phyloP scores from a whole-genome alignment of 2,888 invertebrate genomes.

The Ormyrus labotus region DNA sequence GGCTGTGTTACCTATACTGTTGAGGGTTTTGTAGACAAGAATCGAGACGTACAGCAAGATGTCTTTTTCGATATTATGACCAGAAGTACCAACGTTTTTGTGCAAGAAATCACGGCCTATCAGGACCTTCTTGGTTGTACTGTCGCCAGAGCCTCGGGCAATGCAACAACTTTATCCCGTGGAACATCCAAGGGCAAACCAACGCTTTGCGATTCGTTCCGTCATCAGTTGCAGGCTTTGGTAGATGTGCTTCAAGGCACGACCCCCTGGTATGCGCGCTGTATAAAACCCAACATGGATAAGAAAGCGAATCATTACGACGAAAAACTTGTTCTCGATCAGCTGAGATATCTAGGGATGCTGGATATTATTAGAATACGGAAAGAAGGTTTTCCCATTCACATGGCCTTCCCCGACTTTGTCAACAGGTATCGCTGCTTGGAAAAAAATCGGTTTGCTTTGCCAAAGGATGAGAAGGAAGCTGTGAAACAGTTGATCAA shows the following conservation, averaged over 20 bases:
- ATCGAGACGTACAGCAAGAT: conserved; percentile 94
- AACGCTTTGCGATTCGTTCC: conserved; percentile 92
- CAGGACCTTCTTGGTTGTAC: conserved; percentile 72
- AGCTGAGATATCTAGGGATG: conserved; percentile 94
- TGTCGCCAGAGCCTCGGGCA: conserved; percentile 67
- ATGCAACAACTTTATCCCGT: conserved; percentile 81
- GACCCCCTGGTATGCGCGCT: conserved; percentile 94
- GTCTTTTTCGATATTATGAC: conserved; percentile 94
- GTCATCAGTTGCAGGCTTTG: conserved; percentile 90
- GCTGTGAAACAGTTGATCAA: conserved; percentile 79
- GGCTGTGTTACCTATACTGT: conserved; percentile 90
- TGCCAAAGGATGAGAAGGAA: conserved; percentile 72
- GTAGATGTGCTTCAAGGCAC: conserved; percentile 93
- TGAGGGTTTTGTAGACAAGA: conserved; percentile 93
- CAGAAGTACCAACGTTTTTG: conserved; percentile 88
- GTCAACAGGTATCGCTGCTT: conserved; percentile 87
- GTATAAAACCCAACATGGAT: conserved; percentile 93
- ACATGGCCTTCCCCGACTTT: conserved; percentile 87
- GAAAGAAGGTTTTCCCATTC: conserved; percentile 92
- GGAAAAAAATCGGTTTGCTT: conserved; percentile 66
- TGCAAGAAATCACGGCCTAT: conserved; percentile 83
- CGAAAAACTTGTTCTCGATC: conserved; percentile 88
- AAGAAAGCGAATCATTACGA: conserved; percentile 89
- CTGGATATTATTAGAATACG: conserved; percentile 93
- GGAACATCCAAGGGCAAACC: conserved; percentile 93